Evolutionary conservation across 2,888 invertebrate genomes (phyloP).

Genomic region (Oegoconia quadripuncta): DNA sequence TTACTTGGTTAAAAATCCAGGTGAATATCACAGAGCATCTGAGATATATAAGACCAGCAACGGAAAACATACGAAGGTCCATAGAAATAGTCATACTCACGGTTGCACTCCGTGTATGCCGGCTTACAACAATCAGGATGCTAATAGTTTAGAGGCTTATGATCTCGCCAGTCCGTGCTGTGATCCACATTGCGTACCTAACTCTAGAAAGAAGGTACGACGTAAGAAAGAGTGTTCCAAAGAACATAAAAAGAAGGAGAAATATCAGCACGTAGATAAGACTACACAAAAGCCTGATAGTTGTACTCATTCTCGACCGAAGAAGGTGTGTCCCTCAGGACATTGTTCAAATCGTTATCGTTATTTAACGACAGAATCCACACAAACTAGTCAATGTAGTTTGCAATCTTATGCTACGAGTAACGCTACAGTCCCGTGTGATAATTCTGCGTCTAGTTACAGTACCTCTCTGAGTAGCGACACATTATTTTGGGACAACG

Average conservation of each 20-base stretch:
- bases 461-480: constrained; percentile 92
- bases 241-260: constrained; percentile 81
- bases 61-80: constrained; percentile 54
- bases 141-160: constrained; percentile 90
- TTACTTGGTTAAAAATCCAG: constrained; percentile 79
- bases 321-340: constrained; percentile 59
- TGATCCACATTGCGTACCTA: constrained; percentile 91
- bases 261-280: constrained; percentile 74
- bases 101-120: constrained; percentile 87
- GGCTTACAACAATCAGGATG: constrained; percentile 82
- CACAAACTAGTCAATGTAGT: constrained; percentile 88
- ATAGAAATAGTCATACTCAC: constrained; percentile 71
- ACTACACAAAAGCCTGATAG: constrained; percentile 67
- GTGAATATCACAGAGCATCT: constrained; percentile 54
- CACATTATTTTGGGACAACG: constrained; percentile 90
- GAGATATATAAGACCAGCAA: constrained; percentile 50
- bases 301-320: constrained; percentile 67
- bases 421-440: constrained; percentile 82
- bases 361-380: constrained; percentile 83
- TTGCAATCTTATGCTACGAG: constrained; percentile 91
- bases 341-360: constrained; percentile 72
- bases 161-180: constrained; percentile 93
- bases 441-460: constrained; percentile 88
- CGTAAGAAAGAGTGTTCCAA: constrained; percentile 81
- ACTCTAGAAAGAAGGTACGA: constrained; percentile 69